Evolutionary conservation across 2,888 invertebrate species (phyloP).

Genomic region (Lycophotia porphyrea): DNA sequence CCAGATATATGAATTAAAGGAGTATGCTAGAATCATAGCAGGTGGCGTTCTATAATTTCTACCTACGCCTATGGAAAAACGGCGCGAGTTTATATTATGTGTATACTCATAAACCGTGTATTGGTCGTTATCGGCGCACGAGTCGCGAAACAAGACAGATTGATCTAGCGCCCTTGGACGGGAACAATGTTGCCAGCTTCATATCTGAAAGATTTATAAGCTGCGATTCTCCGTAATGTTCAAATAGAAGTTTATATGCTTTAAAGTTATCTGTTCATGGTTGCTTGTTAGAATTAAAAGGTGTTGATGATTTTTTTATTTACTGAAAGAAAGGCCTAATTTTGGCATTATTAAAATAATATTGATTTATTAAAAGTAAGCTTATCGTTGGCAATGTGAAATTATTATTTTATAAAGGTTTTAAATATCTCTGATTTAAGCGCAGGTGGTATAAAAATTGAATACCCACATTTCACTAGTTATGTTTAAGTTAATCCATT

Average conservation of each 20-base stretch:
- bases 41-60: neutral
- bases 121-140: slow-evolving; percentile 40
- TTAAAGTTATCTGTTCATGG: neutral
- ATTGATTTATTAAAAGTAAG: neutral
- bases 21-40: neutral
- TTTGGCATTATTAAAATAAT: neutral
- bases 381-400: neutral
- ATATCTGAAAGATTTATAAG: slow-evolving; percentile 50
- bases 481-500: neutral
- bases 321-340: neutral
- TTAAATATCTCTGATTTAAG: neutral
- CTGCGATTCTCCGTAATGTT: slow-evolving; percentile 19
- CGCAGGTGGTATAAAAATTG: neutral
- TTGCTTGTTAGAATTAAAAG: neutral
- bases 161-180: slow-evolving; percentile 30
- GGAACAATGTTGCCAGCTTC: slow-evolving; percentile 48
- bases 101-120: slow-evolving; percentile 39
- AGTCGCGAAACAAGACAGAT: slow-evolving; percentile 52
- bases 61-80: fast-evolving
- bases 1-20: neutral
- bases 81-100: neutral
- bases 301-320: neutral
- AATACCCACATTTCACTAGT: neutral
- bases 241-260: slow-evolving; percentile 15
- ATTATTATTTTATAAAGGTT: neutral